Evolutionary conservation across 2,888 invertebrate species (phyloP), one percentile per base, ranked within the genome.

Genomic region (Ectemnius cavifrons): DNA sequence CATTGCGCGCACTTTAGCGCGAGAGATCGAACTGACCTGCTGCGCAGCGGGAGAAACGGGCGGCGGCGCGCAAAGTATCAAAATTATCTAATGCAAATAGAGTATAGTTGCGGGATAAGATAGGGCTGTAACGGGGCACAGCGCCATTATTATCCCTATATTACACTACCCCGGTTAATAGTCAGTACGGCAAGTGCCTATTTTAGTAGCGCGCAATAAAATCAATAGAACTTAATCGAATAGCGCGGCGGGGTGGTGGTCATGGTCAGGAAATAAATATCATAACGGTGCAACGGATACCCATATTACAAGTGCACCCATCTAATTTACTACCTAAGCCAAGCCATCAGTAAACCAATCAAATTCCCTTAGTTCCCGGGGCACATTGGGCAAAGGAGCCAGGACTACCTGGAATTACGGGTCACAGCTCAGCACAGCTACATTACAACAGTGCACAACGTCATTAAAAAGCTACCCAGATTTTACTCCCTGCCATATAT

Each of bases 101-200:
- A 70, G 65, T 71, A 58, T 67, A 77, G 71, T 66, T 73, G 47
- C 52, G 47, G 67, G 67, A 73, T 72, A 72, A 72, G 72, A 69
- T 76, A 75, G 20, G 63, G 18, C 46, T 58, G 60, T 69, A 68
- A 71, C 71, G 67, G 63, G 37, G 37, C 66, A 58, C 66, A 45
- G 67, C 61, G 61, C 37, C 58, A 64, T 62, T 77, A 71, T 67
- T 67, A 71, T 75, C 67, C 67, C 57, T 58, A 63, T 52, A 75
- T 75, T 58, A 64, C 59, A 75, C 61, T 74, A 37, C 65, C 37
- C 37, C 66, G 67, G 46, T 60, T 75, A 61, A 49, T 61, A 75
- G 63, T 75, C 74, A 64, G 69, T 70, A 70, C 60, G 66, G 64
- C 67, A 56, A 70, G 58, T 56, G 67, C 75, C 63, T 76, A 66